Conservation (phyloP, 2,113 vertebrate species). For the Microcebus lehilahytsara region DNA sequence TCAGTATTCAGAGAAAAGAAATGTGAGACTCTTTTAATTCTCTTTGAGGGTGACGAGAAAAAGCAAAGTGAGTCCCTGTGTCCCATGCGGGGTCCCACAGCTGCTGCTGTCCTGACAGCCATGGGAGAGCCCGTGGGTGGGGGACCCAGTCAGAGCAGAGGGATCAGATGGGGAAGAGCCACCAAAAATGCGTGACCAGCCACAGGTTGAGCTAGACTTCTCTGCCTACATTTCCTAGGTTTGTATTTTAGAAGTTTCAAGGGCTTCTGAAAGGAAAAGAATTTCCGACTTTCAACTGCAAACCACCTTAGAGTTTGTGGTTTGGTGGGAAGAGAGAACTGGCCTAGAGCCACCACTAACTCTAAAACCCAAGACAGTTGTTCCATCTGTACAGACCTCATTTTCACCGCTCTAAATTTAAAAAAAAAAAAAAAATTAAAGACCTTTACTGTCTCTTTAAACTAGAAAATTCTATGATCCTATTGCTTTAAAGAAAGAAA, state of each 20-base stretch:
- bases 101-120: not conserved
- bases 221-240: not conserved
- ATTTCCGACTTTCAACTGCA: not conserved
- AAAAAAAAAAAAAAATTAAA: not conserved
- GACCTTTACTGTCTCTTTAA: not conserved
- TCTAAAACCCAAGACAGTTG: not conserved
- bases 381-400: not conserved
- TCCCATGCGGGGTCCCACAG: not conserved
- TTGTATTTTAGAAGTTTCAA: not conserved
- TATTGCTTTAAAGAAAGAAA: not conserved
- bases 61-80: accelerated
- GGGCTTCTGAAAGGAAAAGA: not conserved
- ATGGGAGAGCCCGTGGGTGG: not conserved
- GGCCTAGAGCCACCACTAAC: not conserved
- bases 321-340: not conserved
- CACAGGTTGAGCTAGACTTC: not conserved
- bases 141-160: not conserved
- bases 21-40: not conserved
- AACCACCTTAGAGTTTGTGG: not conserved
- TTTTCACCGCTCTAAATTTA: not conserved
- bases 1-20: not conserved
- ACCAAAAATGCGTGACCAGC: not conserved
- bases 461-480: not conserved
- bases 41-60: not conserved
- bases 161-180: not conserved